Conservation (phyloP, 2,113 vertebrate species). For the Anolis sagrei region DNA sequence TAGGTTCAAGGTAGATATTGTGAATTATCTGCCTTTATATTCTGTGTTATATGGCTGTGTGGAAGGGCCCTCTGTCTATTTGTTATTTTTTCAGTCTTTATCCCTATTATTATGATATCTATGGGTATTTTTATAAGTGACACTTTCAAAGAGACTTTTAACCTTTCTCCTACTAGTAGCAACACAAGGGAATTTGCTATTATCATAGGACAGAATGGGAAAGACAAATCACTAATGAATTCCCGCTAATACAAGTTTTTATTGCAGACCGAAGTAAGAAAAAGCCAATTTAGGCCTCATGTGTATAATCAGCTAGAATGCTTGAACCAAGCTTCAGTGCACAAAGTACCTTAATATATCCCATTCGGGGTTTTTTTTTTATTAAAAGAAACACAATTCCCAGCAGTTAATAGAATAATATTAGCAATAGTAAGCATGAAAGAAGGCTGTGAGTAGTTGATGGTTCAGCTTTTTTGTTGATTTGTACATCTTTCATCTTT, state of each 20-base stretch:
- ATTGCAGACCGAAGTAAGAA: not conserved
- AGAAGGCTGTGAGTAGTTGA: not conserved
- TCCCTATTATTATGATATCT: not conserved
- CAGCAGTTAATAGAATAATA: not conserved
- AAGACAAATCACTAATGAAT: not conserved
- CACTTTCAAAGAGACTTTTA: not conserved
- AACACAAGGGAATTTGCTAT: not conserved
- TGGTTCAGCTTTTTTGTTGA: not conserved
- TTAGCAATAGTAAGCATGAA: not conserved
- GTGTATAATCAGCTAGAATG: not conserved
- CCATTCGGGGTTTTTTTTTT: not conserved
- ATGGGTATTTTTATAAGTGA: not conserved
- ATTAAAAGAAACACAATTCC: not conserved
- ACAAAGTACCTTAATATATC: not conserved
- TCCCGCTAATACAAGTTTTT: not conserved
- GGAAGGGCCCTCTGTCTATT: not conserved
- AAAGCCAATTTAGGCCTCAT: not conserved
- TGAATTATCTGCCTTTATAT: too few relatives aligned
- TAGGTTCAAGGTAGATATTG: too few relatives aligned
- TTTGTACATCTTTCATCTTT: slow-evolving; percentile 20
- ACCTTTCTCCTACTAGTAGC: not conserved
- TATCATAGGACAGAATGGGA: not conserved
- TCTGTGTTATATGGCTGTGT: too few relatives aligned
- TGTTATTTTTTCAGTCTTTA: not conserved
- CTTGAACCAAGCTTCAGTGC: not conserved